These are phyloP conservation scores for Aegithalos caudatus DNA, from an alignment of 2,113 vertebrate genomes.

Conservation along the genomic window DNA sequence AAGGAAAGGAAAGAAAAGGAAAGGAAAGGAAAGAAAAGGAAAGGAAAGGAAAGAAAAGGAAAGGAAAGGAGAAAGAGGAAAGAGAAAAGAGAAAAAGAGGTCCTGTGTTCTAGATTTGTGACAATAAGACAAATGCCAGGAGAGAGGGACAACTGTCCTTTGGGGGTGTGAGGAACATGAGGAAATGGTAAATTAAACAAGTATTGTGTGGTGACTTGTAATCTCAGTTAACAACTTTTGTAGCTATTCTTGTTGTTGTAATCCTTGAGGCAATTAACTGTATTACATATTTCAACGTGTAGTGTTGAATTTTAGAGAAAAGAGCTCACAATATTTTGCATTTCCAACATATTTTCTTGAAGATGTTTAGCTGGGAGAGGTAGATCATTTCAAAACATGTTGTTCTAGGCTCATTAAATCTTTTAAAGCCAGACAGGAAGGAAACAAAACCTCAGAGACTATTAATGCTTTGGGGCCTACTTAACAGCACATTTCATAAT, in stretches of 20 bases:
- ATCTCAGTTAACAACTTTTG: not conserved
- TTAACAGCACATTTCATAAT: not conserved
- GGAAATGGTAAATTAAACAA: not conserved
- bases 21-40: too few relatives aligned
- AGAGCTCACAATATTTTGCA: not conserved
- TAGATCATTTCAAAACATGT: not conserved
- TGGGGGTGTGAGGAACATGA: not conserved
- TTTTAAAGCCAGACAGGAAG: not conserved
- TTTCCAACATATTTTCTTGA: not conserved
- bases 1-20: too few relatives aligned
- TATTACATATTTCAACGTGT: not conserved
- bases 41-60: too few relatives aligned
- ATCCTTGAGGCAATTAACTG: not conserved
- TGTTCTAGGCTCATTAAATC: not conserved
- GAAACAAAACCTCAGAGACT: not conserved
- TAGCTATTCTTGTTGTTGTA: not conserved
- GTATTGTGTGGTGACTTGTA: rapidly evolving
- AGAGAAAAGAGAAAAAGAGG: not conserved
- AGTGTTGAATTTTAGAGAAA: not conserved
- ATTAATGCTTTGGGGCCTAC: not conserved
- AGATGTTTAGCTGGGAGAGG: not conserved
- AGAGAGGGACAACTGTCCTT: not conserved
- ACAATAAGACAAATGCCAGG: not conserved
- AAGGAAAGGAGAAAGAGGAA: too few relatives aligned
- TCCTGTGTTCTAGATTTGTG: not conserved